Base-by-base conservation (phyloP, 2,888 invertebrate genomes). In the Andrena marginata region DNA sequence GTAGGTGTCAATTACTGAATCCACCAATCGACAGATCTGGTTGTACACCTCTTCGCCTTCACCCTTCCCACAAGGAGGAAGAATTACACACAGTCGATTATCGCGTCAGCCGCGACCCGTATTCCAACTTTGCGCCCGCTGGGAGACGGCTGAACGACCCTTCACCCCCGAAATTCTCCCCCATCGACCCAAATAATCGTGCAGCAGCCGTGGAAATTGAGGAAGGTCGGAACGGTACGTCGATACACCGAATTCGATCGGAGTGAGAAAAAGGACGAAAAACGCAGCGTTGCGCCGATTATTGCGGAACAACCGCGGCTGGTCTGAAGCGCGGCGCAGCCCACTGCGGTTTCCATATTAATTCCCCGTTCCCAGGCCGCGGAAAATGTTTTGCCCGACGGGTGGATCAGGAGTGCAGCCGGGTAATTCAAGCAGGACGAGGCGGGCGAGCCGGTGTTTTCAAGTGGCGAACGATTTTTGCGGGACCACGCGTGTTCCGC, bases 311-410 rank as follows among this genome's bases (percentile, higher is more conserved):
- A 31, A 16, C 42, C 20, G 20, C n/a, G 51, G 10, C 16, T 68
- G 42, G 56, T 77, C 72, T 63, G 68, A 13, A 54, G 31, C 72
- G 54, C n/a, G 13, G 54, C 26, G 13, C 31, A 20, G 42, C 65
- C 31, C 33, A 33, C 35, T 59, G 33, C 26, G 70, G 71, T 70
- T 80, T 80, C 60, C 64, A 71, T 65, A 80, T 80, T 80, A 80
- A 80, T 80, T 78, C 64, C 49, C 79, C 49, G 48, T 67, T 68
- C 23, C 49, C 49, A 7, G 29, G 16, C n/a, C 31, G 1, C 42
- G 33, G 13, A 33, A 67, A 78, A 63, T 49, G 26, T 42, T 59
- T 74, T 2, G 10, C 29, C 13, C 8, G 8, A 20, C 8, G 26
- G 23, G 8, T 23, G 10, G n/a, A 10, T 35, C 16, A 13, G 13